A percentile compares a stretch with the other conserved stretches of the same genome.
Evolutionary conservation across 2,113 vertebrate genomes (phyloP).

Genomic region (Gymnorhina tibicen): DNA sequence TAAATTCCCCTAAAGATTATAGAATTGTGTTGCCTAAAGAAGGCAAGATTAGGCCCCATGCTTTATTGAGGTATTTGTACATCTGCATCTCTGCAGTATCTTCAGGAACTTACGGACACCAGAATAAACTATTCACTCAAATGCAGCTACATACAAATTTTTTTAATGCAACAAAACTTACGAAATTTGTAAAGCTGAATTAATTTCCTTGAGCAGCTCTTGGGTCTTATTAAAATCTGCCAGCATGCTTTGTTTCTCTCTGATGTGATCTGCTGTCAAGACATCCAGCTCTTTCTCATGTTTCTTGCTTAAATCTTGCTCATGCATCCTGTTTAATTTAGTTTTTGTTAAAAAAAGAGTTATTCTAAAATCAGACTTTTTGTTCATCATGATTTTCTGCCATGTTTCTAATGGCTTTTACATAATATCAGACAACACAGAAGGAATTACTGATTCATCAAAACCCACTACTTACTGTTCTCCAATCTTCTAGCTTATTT

Average conservation of each 20-base stretch:
- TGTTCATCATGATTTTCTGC: conserved; percentile 59
- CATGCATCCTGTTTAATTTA: conserved; percentile 88
- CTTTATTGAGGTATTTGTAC: background rate
- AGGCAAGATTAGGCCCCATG: background rate
- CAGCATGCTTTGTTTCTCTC: conserved; percentile 96
- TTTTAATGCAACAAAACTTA: conserved; percentile 78
- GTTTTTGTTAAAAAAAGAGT: conserved; percentile 76
- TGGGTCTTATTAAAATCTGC: conserved; percentile 99
- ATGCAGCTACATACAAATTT: conserved; percentile 31
- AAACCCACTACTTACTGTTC: conserved; percentile 43
- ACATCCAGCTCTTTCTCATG: conserved; percentile 90
- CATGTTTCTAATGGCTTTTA: conserved; percentile 46
- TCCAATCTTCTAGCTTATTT: conserved; percentile 59
- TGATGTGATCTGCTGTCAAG: conserved; percentile 87
- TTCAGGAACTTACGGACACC: background rate
- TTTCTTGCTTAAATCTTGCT: conserved; percentile 96
- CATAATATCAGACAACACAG: conserved; percentile 5
- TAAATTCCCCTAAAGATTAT: background rate
- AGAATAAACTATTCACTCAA: conserved; percentile 31
- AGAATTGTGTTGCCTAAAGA: background rate
- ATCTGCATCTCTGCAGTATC: background rate
- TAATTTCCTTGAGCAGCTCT: conserved; percentile 98
- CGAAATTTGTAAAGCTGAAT: conserved; percentile 96
- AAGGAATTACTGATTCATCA: conserved; percentile 33
- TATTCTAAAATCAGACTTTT: conserved; percentile 67